A percentile compares a stretch with the other conserved stretches of the same genome.
These are phyloP conservation scores for Ceraclea dissimilis DNA, from an alignment of 2,888 invertebrate genomes.

Conservation along the genomic window DNA sequence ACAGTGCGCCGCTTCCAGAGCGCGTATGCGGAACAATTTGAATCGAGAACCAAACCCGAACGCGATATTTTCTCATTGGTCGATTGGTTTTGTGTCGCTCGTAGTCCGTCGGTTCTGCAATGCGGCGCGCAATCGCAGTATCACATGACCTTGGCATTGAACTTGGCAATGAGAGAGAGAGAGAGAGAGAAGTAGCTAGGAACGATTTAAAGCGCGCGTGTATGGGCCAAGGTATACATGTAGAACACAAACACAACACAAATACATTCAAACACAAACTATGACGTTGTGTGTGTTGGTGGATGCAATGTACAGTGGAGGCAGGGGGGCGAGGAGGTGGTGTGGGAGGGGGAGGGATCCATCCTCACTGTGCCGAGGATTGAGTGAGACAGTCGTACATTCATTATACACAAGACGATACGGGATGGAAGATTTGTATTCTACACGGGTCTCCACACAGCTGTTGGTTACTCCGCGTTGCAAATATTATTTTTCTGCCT, in stretches of 20 bases:
- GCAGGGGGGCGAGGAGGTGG: background rate
- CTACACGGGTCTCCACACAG: too few species aligned
- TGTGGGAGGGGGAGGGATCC: background rate
- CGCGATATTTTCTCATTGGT: slow-evolving; percentile 14
- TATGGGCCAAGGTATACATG: slow-evolving; percentile 17
- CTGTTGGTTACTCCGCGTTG: too few species aligned
- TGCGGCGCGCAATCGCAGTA: slow-evolving; percentile 59
- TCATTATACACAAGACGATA: too few species aligned
- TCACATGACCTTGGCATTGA: slow-evolving; percentile 75
- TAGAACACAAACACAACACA: background rate
- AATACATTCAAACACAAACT: background rate
- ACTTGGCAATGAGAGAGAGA: slow-evolving; percentile 56
- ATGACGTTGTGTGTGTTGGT: slow-evolving; percentile 4
- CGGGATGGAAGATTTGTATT: too few species aligned
- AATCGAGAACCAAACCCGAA: slow-evolving; percentile 6
- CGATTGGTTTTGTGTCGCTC: slow-evolving; percentile 8
- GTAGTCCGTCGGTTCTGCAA: slow-evolving; percentile 46
- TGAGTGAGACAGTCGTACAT: too few species aligned
- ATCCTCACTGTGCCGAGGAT: background rate
- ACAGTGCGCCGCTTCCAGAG: slow-evolving; percentile 4
- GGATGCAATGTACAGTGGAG: background rate
- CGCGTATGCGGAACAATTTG: slow-evolving; percentile 15
- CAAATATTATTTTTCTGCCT: too few species aligned
- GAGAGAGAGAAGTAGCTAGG: slow-evolving; percentile 27
- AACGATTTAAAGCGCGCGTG: slow-evolving; percentile 29